A percentile compares a stretch with the other conserved stretches of the same genome.
These are phyloP conservation scores for Phocoena phocoena DNA, from an alignment of 2,113 vertebrate genomes.

Conservation along the genomic window DNA sequence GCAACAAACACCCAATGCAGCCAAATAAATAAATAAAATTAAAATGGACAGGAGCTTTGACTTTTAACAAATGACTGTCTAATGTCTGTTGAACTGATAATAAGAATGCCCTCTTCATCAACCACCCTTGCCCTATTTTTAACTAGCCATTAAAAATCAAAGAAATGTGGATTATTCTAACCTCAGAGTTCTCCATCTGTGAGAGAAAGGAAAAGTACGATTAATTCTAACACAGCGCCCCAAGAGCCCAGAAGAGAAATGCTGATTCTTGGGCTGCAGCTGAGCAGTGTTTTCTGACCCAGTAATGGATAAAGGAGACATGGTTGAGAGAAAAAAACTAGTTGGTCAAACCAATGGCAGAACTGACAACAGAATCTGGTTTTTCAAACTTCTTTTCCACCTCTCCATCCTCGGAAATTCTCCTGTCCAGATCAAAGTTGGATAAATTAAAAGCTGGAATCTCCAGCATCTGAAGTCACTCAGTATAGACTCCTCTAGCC, in stretches of 20 bases:
- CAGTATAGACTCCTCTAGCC: background rate
- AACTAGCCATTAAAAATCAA: background rate
- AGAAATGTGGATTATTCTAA: background rate
- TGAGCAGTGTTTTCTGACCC: background rate
- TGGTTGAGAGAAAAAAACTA: background rate
- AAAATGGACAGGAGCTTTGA: background rate
- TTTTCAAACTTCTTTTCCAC: background rate
- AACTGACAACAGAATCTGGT: background rate
- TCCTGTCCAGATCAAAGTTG: background rate
- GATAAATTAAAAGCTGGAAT: background rate
- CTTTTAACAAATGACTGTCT: background rate
- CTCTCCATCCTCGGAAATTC: background rate
- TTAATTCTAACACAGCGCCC: background rate
- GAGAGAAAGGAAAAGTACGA: background rate
- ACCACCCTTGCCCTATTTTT: background rate
- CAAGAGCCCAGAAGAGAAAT: background rate
- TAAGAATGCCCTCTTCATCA: background rate
- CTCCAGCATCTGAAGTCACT: background rate
- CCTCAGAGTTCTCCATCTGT: background rate
- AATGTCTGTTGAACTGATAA: background rate
- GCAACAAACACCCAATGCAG: too few relatives aligned
- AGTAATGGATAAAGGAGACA: background rate
- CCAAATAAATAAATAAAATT: too few relatives aligned
- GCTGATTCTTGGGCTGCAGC: background rate
- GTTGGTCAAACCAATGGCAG: background rate